A percentile compares a stretch with the other conserved stretches of the same genome.
These are phyloP conservation scores for Anguilla pacifica DNA, from an alignment of 2,797 vertebrate genomes.

Conservation along the genomic window DNA sequence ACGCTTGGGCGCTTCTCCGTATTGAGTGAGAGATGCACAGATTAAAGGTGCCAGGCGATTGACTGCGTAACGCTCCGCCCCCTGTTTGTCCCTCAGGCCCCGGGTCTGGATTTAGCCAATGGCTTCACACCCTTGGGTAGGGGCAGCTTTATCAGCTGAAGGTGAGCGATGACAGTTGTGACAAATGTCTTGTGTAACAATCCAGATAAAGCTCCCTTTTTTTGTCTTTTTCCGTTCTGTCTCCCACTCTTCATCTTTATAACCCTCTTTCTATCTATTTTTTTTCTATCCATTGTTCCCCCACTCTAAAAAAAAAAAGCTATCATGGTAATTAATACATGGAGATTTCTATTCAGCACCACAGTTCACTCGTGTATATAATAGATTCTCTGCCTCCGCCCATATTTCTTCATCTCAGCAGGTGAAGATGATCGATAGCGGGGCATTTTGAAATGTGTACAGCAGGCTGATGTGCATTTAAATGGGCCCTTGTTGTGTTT, in stretches of 20 bases:
- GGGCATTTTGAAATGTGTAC: conserved; percentile 26
- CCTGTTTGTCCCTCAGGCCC: conserved; percentile 40
- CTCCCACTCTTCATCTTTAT: conserved; percentile 17
- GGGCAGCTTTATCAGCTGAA: conserved; percentile 46
- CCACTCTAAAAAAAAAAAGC: background rate
- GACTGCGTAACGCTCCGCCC: background rate
- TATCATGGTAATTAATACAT: background rate
- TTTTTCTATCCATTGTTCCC: background rate
- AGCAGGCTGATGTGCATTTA: conserved; percentile 62
- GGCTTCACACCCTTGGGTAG: conserved; percentile 29
- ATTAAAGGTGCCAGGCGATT: conserved; percentile 16
- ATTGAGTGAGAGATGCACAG: conserved; percentile 7
- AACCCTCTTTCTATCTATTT: background rate
- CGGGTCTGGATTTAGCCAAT: conserved; percentile 38
- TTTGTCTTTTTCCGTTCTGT: conserved; percentile 52
- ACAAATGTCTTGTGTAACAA: conserved; percentile 39
- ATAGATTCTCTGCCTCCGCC: background rate
- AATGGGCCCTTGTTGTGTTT: conserved; percentile 60
- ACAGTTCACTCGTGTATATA: background rate
- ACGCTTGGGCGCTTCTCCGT: background rate
- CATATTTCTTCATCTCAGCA: background rate
- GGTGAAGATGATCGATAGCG: background rate
- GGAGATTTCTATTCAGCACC: background rate
- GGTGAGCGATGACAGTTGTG: conserved; percentile 38
- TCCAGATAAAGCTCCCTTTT: conserved; percentile 28